A percentile compares a stretch with the other conserved stretches of the same genome.
These are phyloP conservation scores for Macrosteles quadrilineatus DNA, from an alignment of 1,140 invertebrate species.

Conservation along the genomic window DNA sequence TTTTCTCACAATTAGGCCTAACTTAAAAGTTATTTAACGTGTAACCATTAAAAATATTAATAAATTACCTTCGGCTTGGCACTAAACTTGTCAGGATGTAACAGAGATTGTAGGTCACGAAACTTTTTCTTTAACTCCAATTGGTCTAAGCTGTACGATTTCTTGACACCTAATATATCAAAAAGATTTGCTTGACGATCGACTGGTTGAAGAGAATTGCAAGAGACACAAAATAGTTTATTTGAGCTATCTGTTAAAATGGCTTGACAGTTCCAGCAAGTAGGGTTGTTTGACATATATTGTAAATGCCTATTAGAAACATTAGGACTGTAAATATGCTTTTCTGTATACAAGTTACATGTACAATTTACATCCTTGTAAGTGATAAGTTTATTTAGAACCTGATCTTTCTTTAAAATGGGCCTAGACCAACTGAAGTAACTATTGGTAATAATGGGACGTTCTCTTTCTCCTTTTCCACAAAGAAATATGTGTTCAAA, in stretches of 20 bases:
- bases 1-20: not conserved
- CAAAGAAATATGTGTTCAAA: too few species aligned
- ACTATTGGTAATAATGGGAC: too few species aligned
- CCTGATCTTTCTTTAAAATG: too few species aligned
- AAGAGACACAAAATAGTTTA: constrained; percentile 35
- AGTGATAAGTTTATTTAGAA: too few species aligned
- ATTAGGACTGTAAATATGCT: too few species aligned
- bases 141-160: constrained; percentile 32
- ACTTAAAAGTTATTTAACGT: too few species aligned
- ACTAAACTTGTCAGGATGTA: constrained; percentile 41
- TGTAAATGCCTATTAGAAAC: too few species aligned
- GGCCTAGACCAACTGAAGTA: too few species aligned
- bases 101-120: constrained; percentile 35
- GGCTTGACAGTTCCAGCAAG: constrained; percentile 23
- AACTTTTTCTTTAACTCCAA: constrained; percentile 32
- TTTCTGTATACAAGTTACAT: too few species aligned
- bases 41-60: too few species aligned
- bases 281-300: not conserved
- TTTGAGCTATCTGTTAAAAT: not conserved
- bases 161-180: constrained; percentile 34
- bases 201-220: constrained; percentile 32
- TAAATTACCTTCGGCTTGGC: constrained; percentile 37
- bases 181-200: constrained; percentile 36
- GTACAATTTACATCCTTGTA: too few species aligned
- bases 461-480: too few species aligned